Percentiles rank a stretch among this genome's conserved stretches.
These are phyloP conservation scores for Tryphoninae sp. DNA, from an alignment of 2,888 invertebrate species.

Conservation along the genomic window DNA sequence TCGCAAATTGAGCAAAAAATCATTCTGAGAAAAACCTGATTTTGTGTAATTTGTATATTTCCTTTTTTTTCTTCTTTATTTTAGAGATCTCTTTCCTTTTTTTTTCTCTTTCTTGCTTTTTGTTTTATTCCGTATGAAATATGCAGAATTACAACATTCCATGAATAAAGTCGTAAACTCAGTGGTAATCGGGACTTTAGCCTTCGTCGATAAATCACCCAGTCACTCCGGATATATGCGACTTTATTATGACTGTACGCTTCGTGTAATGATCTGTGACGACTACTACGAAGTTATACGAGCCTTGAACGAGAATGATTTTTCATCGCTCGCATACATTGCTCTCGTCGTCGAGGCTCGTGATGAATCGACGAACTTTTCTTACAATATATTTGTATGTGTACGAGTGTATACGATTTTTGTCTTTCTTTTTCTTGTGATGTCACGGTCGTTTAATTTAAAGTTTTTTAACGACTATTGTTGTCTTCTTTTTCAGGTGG, in stretches of 20 bases:
- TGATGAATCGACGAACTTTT: neutral
- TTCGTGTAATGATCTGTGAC: conserved; percentile 25
- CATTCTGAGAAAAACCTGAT: neutral
- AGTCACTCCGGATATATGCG: conserved; percentile 6
- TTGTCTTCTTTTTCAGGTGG: conserved; percentile 87
- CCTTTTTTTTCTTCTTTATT: neutral
- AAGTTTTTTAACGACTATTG: conserved; percentile 50
- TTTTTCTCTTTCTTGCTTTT: neutral
- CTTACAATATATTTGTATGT: neutral
- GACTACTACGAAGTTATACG: neutral
- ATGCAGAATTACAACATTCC: neutral
- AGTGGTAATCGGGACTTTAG: conserved; percentile 24
- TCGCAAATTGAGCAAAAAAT: too few species aligned
- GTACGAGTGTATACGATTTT: neutral
- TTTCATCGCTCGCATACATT: neutral
- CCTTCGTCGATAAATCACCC: conserved; percentile 45
- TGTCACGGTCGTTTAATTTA: neutral
- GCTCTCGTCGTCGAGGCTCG: neutral
- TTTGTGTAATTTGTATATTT: neutral
- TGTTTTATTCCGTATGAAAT: neutral
- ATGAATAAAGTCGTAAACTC: conserved; percentile 10
- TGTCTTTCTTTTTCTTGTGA: neutral
- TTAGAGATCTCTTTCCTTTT: neutral
- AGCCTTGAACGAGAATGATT: conserved; percentile 30
- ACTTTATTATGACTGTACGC: conserved; percentile 28